Base-by-base conservation (phyloP, 1,140 invertebrate species). In the Coenobita brevimanus region DNA sequence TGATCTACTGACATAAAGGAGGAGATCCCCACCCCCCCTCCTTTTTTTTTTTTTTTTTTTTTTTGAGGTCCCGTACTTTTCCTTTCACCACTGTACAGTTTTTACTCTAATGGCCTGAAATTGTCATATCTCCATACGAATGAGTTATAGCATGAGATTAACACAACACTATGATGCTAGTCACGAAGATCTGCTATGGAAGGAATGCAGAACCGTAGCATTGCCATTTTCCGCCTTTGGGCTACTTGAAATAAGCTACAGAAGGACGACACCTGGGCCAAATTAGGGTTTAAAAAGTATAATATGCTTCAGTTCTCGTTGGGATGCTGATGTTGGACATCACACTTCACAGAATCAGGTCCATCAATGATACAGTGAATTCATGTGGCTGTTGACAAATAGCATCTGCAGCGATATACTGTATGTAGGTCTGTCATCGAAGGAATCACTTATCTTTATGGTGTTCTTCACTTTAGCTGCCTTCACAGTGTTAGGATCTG, bases 51-150 rank as follows among this genome's bases (percentile, higher is more conserved):
- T n/a, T n/a, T n/a, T n/a, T n/a, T n/a, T n/a, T 2, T 30, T 81
- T 60, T 38, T 81, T 17, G 79, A 81, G 50, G 54, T 81, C 10
- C 79, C 36, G 33, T 62, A 79, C 54, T 62, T 62, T 81, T 62
- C 50, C 54, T 33, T 62, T 30, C 54, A 62, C n/a, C 50, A 62
- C 79, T 62, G 27, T n/a, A n/a, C n/a, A n/a, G n/a, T n/a, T n/a
- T n/a, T n/a, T n/a, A n/a, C n/a, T n/a, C n/a, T n/a, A n/a, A n/a
- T n/a, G n/a, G n/a, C n/a, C n/a, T n/a, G n/a, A n/a, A n/a, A n/a
- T n/a, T n/a, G n/a, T n/a, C n/a, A n/a, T n/a, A n/a, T n/a, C n/a
- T n/a, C n/a, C n/a, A n/a, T n/a, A n/a, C n/a, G n/a, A n/a, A n/a
- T n/a, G n/a, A n/a, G n/a, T n/a, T n/a, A n/a, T n/a, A n/a, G n/a